Evolutionary conservation across 2,888 invertebrate genomes (phyloP).

Genomic region (Saturnia pavonia): DNA sequence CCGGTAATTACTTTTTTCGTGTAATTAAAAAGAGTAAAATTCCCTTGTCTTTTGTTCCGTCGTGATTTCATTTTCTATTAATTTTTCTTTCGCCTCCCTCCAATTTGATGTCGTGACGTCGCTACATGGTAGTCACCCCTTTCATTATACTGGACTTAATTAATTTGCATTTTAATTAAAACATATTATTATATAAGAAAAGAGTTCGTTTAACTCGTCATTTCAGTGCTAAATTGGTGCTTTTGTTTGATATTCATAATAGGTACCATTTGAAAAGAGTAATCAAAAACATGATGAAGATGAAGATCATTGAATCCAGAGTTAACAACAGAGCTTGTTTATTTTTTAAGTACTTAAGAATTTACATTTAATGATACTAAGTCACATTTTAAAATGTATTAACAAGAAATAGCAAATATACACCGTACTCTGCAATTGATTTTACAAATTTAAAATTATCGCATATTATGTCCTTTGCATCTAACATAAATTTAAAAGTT

Average conservation of each 20-base stretch:
- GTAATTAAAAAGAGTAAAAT: constrained; percentile 82
- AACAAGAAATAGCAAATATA: too few relatives aligned
- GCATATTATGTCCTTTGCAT: neutral
- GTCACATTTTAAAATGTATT: too few relatives aligned
- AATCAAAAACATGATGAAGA: constrained; percentile 17
- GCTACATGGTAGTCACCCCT: constrained; percentile 78
- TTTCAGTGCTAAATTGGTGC: constrained; percentile 42
- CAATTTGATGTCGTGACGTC: constrained; percentile 79
- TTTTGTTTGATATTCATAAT: constrained; percentile 42
- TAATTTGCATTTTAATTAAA: constrained; percentile 80
- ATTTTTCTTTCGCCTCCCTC: constrained; percentile 84
- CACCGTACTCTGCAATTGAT: neutral
- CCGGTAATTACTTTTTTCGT: constrained; percentile 81
- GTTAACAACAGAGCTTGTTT: neutral
- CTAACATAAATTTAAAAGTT: too few relatives aligned
- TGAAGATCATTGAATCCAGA: constrained; percentile 1
- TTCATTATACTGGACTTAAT: constrained; percentile 78
- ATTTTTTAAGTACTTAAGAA: neutral
- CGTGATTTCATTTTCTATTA: constrained; percentile 82
- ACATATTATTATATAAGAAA: constrained; percentile 69
- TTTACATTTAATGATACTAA: neutral
- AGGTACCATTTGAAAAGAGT: constrained; percentile 30
- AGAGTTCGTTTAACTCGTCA: constrained; percentile 49
- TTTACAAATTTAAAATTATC: neutral
- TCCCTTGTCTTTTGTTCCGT: constrained; percentile 79